Conservation (phyloP, 2,797 vertebrate species). For the Sebastiscus tertius region DNA sequence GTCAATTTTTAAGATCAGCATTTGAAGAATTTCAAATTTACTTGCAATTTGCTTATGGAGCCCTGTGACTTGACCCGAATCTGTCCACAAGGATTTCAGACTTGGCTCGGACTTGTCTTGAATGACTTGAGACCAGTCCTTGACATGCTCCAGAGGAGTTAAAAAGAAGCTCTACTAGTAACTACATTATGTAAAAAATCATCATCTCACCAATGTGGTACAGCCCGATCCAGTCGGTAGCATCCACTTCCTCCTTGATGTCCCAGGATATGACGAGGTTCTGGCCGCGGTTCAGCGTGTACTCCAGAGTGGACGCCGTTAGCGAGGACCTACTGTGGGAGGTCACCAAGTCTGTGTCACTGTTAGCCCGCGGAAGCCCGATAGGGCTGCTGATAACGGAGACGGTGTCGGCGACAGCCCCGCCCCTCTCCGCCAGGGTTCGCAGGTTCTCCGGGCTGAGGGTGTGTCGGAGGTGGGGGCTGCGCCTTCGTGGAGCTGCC, state of each 20-base stretch:
- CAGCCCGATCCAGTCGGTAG: conserved; percentile 98
- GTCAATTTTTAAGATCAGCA: background rate
- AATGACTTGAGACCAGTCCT: background rate
- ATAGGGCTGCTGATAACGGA: conserved; percentile 70
- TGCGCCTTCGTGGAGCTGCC: conserved; percentile 87
- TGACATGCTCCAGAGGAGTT: background rate
- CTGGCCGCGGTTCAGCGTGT: conserved; percentile 91
- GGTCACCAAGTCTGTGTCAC: conserved; percentile 95
- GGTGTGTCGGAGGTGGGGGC: conserved; percentile 92
- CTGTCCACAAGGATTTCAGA: background rate
- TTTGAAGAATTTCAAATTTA: background rate
- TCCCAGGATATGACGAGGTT: conserved; percentile 98
- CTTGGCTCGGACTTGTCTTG: background rate
- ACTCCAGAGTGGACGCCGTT: conserved; percentile 94
- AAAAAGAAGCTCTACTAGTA: background rate
- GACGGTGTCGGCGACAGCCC: conserved; percentile 39
- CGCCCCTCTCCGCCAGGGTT: conserved; percentile 88
- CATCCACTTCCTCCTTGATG: conserved; percentile 98
- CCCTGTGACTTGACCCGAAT: background rate
- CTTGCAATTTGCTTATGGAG: background rate
- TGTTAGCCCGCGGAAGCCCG: conserved; percentile 92
- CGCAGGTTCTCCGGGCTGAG: conserved; percentile 97
- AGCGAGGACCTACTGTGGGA: conserved; percentile 95
- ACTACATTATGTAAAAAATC: background rate
- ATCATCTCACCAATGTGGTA: conserved; percentile 94